Evolutionary conservation across 2,888 invertebrate genomes (phyloP), one percentile per base, ranked within the genome.

Genomic region (Drosophila picticornis): DNA sequence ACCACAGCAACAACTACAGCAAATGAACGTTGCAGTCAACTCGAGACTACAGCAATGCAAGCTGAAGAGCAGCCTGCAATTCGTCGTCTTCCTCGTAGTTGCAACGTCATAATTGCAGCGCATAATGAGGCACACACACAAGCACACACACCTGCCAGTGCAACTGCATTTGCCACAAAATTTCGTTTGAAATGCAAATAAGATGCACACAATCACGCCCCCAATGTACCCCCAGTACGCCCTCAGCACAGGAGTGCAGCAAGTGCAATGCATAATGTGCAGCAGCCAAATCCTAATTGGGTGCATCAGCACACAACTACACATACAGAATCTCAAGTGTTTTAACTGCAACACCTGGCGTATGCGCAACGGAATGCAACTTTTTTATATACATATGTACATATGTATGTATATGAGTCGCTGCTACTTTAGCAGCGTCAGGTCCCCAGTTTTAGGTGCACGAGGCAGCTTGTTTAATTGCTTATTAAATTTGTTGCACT

Each of bases 181-280:
- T 80, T 80, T 84, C 85, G 91, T 91, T 91, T 92, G 91, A 92
- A 89, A 92, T 92, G 92, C 91, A 92, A 92, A 92, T 92, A 84
- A 91, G 58, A 77, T 61, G 55, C 74, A 65, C 75, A 64, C 66
- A 55, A 75, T 72, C 84, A 84, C 84, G 84, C 84, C 84, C 56
- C 63, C 64, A 70, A 56, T 72, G 62, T 72, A 80, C 70, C 7
- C 25, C 25, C 16, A 66, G 75, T 68, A 53, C 40, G 46, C 56
- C 46, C 51, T 48, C 57, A 55, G 68, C 22, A 25, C 16, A 46
- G 46, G 46, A 46, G 46, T 46, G 40, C 48, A 68, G 72, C 72
- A 68, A 77, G 70, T 77, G 77, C 80, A 76, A 32, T 64, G 86
- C 76, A 83, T 77, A 76, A 80, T 77, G 67, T 74, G 82, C 83